Base-by-base conservation (phyloP, 2,113 vertebrate species). In the Calidris pugnax region DNA sequence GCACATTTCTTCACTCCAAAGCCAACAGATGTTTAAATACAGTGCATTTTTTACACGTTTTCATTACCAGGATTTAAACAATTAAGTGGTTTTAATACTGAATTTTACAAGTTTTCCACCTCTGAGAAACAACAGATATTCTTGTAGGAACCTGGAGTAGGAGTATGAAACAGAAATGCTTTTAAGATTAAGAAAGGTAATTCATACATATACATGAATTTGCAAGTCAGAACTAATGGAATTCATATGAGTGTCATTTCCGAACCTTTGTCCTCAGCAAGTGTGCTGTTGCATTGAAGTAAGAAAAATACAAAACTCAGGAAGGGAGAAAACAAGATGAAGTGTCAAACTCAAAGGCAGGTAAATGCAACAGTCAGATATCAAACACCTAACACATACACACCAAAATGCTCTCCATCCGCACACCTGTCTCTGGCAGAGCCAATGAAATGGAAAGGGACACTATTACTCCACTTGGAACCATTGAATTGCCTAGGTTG, bases 241-340 rank as follows among this genome's bases (percentile, higher is more conserved):
- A 68, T 14, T 89, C 10, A 21, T 13, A 1, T 4, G 2, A 41
- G 9, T 51, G 18, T 41, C 2, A 64, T 47, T 82, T 75, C 35
- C 64, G 39, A 82, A 82, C 27, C 18, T 85, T 75, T 30, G 74
- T 19, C 32, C 57, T 60, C 28, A 66, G 55, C 30, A 69, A 73
- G n/a, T 0, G 0, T n/a, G 14, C 39, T 50, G 24, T 32, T 71
- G 43, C 14, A 84, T 0, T 57, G 32, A 89, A 89, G 19, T 4
- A 0, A 68, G 39, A 47, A 88, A 81, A 81, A 87, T 7, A 35
- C 1, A 85, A 62, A 57, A 59, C 23, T 6, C 33, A 67, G 35
- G 53, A 88, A 76, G 18, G 13, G 16, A 76, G 43, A 66, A 63
- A 80, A 64, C 0, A 3, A 57, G 18, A 21, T 75, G 22, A 7